Conservation (phyloP, 1,140 invertebrate species). For the Drosophila chauvacae region DNA sequence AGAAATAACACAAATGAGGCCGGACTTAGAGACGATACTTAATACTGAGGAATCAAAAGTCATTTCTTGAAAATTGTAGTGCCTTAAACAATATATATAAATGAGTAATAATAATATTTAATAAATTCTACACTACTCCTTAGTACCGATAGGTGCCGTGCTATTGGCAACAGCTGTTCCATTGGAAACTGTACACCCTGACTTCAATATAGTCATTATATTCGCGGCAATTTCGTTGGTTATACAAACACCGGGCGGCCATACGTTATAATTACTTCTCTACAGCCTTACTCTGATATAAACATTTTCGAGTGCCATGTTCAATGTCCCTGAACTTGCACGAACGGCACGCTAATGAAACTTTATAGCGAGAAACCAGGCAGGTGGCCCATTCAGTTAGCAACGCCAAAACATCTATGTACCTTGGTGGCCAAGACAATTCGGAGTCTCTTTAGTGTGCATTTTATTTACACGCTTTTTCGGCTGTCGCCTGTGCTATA, state of each 20-base stretch:
- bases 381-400: conserved; percentile 15
- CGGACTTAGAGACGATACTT: not conserved
- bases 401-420: conserved; percentile 14
- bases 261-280: conserved; percentile 21
- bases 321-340: conserved; percentile 69
- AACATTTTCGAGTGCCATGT: conserved; percentile 31
- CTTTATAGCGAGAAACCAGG: conserved; percentile 15
- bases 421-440: conserved; percentile 40
- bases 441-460: conserved; percentile 35
- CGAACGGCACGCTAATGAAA: conserved; percentile 51
- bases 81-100: no score
- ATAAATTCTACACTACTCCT: not conserved
- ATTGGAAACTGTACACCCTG: conserved; percentile 1
- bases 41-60: not conserved
- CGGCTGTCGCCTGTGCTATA: conserved; percentile 49
- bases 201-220: conserved; percentile 14
- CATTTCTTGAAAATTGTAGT: no score
- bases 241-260: conserved; percentile 23
- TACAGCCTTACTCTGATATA: conserved; percentile 7
- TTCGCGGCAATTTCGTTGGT: conserved; percentile 19
- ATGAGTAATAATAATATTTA: not conserved
- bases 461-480: conserved; percentile 59
- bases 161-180: conserved; percentile 11
- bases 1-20: not conserved
- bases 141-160: not conserved